Base-by-base conservation (phyloP, 2,797 vertebrate genomes). In the Vultur gryphus region DNA sequence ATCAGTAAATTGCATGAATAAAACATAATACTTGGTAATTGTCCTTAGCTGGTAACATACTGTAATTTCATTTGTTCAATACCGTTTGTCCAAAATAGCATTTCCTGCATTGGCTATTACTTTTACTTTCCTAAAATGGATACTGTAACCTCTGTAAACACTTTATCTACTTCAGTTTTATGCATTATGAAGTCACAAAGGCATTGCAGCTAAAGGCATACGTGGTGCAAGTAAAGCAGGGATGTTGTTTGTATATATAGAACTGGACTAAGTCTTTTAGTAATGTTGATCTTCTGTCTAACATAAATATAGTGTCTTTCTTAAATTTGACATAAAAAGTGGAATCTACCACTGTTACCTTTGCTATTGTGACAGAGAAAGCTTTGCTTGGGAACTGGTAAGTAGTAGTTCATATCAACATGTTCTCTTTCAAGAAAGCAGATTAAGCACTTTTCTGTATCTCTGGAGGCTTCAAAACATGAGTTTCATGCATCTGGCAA, bases 1-100 rank as follows among this genome's bases (percentile, higher is more conserved):
- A 97, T 97, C 95, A 95, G 94, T 87, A 96, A 97, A 97, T 96
- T 95, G 87, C 95, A 97, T 97, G 94, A 96, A 97, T 96, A 96
- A 97, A 97, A 96, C 93, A 94, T 97, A 90, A 81, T 89, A 84
- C 84, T 92, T 83, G 37, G 77, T 96, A 92, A 96, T 97, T 95
- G 90, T 94, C 84, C 84, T 95, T 91, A 91, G 82, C 72, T 93
- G 78, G 84, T 93, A 94, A 90, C 76, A 75, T 76, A 16, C n/a
- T 72, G 37, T 91, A 76, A 96, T 96, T 92, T 84, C 57, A 90
- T 93, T 94, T 95, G 48, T 90, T 93, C 58, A 43, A 41, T 82
- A 80, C 5, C 14, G 0, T 92, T 96, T 93, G 52, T 86, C 52
- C 72, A 69, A 82, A 91, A 80, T 25, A 71, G 41, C 11, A 12